Base-by-base conservation (phyloP, 2,888 invertebrate species). In the Agrotis clavis region DNA sequence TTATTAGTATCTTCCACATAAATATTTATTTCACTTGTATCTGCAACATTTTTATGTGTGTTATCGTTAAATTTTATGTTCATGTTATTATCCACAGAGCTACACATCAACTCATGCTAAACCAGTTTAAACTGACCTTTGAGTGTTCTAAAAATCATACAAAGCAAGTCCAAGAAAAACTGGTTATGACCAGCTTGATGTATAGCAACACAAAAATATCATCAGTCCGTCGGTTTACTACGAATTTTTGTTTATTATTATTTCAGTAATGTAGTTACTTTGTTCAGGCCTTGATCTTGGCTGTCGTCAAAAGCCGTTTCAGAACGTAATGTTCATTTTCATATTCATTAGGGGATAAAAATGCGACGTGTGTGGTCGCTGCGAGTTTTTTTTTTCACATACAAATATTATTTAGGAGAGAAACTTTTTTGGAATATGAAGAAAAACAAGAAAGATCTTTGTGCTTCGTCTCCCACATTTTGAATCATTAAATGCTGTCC, bases 11-110 rank as follows among this genome's bases (percentile, higher is more conserved):
- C 47, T 71, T 51, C 0, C 18, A 62, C 54, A 71, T 54, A 71
- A 67, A 71, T 77, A 71, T 67, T 62, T 62, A 19, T 66, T 63
- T 71, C 60, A 54, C 19, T 77, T 57, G 41, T 41, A 41, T 41
- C 41, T 11, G 50, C 57, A 25, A 35, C 64, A 30, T 41, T 73
- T 83, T 71, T 67, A 68, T 70, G 63, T 13, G 19, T 16, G 18
- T 67, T 25, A 59, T 65, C 81, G 71, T 81, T 53, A 80, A 83
- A 83, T 71, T 83, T 82, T 82, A 77, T 74, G 62, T 48, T 71
- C 60, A n/a, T 54, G 60, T 48, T 64, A 21, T 48, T 64, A 21
- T 60, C 75, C 51, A 41, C 41, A 41, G 2, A 9, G 41, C 2
- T 41, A 41, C 1, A 41, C 9, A 41, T 11, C 41, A 41, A 41